phyloP scores from a whole-genome alignment of 2,797 vertebrate genomes.

The Silurus aristotelis region DNA sequence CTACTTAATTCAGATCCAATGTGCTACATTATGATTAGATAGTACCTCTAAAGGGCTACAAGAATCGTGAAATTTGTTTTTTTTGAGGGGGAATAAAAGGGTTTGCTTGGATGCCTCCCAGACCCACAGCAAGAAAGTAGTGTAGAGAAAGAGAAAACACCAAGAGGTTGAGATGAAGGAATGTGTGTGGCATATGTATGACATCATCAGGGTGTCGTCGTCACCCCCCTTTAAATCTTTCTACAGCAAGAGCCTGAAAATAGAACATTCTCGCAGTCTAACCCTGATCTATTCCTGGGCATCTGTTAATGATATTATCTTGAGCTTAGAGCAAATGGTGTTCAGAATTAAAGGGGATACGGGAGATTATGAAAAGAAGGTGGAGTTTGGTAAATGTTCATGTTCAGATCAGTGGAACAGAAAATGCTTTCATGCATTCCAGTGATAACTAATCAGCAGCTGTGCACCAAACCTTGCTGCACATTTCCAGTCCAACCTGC shows the following conservation, averaged over 20 bases:
- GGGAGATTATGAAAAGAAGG: background rate
- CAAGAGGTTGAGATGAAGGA: background rate
- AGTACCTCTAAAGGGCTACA: background rate
- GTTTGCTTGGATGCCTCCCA: background rate
- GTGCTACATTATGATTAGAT: background rate
- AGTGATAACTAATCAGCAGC: conserved; percentile 1
- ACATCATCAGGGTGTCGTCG: conserved; percentile 19
- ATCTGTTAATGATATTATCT: background rate
- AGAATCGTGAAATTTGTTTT: background rate
- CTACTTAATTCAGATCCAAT: background rate
- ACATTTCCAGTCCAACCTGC: conserved; percentile 34
- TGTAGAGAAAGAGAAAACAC: background rate
- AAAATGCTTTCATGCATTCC: conserved; percentile 23
- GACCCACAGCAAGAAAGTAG: background rate
- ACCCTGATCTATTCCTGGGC: background rate
- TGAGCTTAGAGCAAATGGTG: background rate
- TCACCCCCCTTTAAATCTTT: background rate
- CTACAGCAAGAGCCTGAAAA: conserved; percentile 21
- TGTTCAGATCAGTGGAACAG: background rate
- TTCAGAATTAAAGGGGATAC: background rate
- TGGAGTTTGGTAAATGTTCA: background rate
- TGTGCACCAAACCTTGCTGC: background rate
- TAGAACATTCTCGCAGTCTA: background rate
- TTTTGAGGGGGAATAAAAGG: background rate
- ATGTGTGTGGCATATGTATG: conserved; percentile 7